Conservation (phyloP, 2,113 vertebrate genomes). For the Charadrius vociferus region DNA sequence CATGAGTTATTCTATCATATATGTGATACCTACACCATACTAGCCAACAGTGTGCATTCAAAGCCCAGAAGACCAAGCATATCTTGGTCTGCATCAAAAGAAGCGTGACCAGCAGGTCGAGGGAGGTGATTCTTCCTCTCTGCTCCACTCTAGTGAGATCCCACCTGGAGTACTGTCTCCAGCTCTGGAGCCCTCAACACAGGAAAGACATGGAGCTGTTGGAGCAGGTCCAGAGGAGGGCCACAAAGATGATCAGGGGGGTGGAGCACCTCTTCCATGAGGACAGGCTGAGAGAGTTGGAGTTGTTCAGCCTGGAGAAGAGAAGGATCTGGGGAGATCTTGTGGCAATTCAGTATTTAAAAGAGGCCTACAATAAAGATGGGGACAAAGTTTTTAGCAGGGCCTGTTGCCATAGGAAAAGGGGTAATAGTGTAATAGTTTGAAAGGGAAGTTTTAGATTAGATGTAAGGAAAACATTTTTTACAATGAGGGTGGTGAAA, state of each 20-base stretch:
- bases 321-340: not conserved
- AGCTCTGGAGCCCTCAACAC: not conserved
- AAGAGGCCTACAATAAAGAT: not conserved
- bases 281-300: not conserved
- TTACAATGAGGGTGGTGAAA: not conserved
- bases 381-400: not conserved
- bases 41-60: not conserved
- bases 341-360: not conserved
- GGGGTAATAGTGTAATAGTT: not conserved
- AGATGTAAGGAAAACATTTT: not conserved
- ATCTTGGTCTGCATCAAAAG: not conserved
- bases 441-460: not conserved
- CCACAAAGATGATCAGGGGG: not conserved
- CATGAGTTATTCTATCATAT: not conserved
- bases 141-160: not conserved
- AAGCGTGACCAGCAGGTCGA: not conserved
- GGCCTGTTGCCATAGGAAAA: not conserved
- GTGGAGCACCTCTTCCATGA: not conserved
- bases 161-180: not conserved
- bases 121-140: not conserved
- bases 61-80: not conserved
- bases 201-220: not conserved
- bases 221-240: not conserved
- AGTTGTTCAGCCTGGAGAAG: not conserved
- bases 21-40: not conserved